Percentiles rank a stretch among this genome's conserved stretches.
phyloP scores from a whole-genome alignment of 1,140 invertebrate species.

The Drosophila suzukii region DNA sequence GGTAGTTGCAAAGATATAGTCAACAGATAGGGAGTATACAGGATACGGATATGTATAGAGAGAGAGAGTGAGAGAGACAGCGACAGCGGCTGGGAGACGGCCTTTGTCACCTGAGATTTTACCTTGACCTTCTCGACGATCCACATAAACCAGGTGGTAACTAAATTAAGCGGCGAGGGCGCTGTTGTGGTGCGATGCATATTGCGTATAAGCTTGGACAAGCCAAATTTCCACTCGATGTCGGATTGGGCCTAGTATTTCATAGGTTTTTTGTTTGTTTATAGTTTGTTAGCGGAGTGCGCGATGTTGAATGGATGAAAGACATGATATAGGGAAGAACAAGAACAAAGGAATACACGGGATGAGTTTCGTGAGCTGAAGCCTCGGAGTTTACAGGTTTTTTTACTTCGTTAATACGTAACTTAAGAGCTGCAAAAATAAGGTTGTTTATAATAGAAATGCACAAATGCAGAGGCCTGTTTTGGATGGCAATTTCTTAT shows the following conservation, averaged over 20 bases:
- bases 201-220: constrained; percentile 98
- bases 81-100: constrained; percentile 36
- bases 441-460: constrained; percentile 59
- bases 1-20: constrained; percentile 20
- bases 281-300: constrained; percentile 25
- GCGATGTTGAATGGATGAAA: constrained; percentile 50
- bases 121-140: constrained; percentile 92
- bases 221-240: constrained; percentile 99
- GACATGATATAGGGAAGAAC: constrained; percentile 54
- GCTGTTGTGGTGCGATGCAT: constrained; percentile 99
- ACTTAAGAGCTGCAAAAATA: constrained; percentile 75
- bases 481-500: constrained; percentile 62
- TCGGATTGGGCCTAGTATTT: constrained; percentile 97
- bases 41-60: constrained; percentile 8
- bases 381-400: constrained; percentile 30
- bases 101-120: constrained; percentile 34
- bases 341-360: constrained; percentile 68
- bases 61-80: constrained; percentile 15
- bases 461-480: constrained; percentile 63
- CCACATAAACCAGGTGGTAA: constrained; percentile 96
- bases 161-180: constrained; percentile 97
- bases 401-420: constrained; percentile 36
- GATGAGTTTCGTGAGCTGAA: constrained; percentile 60
- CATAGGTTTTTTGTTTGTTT: constrained; percentile 65
- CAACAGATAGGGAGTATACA: constrained; percentile 23